Conservation (phyloP, 2,888 invertebrate genomes). For the Hedya salicella region DNA sequence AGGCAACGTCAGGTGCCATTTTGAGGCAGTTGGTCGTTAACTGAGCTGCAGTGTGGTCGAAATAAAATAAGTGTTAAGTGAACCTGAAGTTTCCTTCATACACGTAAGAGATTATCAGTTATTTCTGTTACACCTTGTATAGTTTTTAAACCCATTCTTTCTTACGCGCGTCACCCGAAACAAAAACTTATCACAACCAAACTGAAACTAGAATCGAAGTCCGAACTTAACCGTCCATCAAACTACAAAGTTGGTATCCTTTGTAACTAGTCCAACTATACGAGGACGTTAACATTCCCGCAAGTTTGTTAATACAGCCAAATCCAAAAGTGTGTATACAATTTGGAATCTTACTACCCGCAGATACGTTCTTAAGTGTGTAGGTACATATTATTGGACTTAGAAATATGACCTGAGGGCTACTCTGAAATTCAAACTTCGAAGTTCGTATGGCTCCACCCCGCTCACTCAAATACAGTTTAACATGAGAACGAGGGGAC, state of each 20-base stretch:
- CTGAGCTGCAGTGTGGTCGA: no score
- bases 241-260: slow-evolving; percentile 32
- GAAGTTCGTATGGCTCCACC: no score
- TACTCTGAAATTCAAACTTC: no score
- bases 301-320: slow-evolving; percentile 21
- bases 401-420: no score
- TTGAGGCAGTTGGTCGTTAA: no score
- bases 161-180: slow-evolving; percentile 5
- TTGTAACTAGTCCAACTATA: slow-evolving; percentile 30
- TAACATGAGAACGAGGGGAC: no score
- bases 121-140: no score
- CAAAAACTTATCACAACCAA: slow-evolving; percentile 39
- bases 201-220: slow-evolving; percentile 36
- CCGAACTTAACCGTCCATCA: slow-evolving; percentile 39
- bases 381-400: slow-evolving; percentile 2
- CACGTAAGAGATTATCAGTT: no score
- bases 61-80: no score
- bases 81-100: no score
- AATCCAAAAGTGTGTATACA: slow-evolving; percentile 9
- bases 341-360: slow-evolving; percentile 1
- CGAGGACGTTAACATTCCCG: slow-evolving; percentile 30
- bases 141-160: neutral
- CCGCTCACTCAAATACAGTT: no score
- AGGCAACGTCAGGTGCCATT: no score
- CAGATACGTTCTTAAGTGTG: slow-evolving; percentile 4